Evolutionary conservation across 2,797 vertebrate genomes (phyloP), one percentile per base, ranked within the genome.

Genomic region (Petrocephalus sullivani): DNA sequence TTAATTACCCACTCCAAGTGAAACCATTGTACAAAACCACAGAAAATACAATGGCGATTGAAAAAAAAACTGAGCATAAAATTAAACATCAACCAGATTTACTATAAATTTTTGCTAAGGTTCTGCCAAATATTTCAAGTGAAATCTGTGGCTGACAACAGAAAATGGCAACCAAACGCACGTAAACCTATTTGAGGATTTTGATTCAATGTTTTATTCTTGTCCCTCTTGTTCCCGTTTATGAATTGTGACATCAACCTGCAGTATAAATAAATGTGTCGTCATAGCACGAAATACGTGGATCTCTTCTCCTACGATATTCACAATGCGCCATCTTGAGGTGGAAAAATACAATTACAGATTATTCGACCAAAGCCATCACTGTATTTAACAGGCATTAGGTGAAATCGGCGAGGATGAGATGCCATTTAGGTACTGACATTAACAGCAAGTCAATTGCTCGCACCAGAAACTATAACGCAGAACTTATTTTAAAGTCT

Each of bases 231-330:
- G 46, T 49, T 21, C 58, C 19, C 37, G 60, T 46, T 81, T 71
- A 88, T 82, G 58, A 56, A 81, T 7, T 75, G 90, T 88, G 89
- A 91, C 71, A 85, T 86, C 88, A 90, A 89, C 87, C 78, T 87
- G 91, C 90, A 87, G 88, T 90, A 90, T 91, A 89, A 90, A 87
- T 88, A 46, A 87, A 57, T 78, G 19, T 93, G 92, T 93, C 90
- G 89, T 93, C 92, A 94, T 85, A 28, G 75, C 78, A 75, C 16
- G 16, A 84, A 41, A 88, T 91, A 90, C 51, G 33, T 1, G 46
- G 87, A 81, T 75, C 37, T 4, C 14, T 61, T 82, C 81, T 87
- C 87, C 21, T 0, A 83, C 19, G 82, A 51, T 41, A 23, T 54
- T 7, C 67, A 21, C 86, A 90, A 82, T 60, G 88, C 84, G 92